A percentile compares a stretch with the other conserved stretches of the same genome.
These are phyloP conservation scores for Heliconius sara DNA, from an alignment of 2,888 invertebrate species.

Conservation along the genomic window DNA sequence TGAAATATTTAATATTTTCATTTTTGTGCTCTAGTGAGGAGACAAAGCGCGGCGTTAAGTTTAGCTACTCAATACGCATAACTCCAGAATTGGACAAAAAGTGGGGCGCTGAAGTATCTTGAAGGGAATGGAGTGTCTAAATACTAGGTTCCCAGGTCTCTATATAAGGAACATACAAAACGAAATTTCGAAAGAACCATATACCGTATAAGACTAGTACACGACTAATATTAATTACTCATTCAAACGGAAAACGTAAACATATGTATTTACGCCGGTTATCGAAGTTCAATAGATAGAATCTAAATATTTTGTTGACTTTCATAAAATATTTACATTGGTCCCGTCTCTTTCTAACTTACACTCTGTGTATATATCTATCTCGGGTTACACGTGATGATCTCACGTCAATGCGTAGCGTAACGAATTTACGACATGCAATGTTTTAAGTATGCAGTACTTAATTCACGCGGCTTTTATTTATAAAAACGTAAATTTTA, in stretches of 20 bases:
- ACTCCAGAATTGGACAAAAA: neutral
- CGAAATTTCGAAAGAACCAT: neutral
- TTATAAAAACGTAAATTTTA: neutral
- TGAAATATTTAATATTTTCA: too few relatives aligned
- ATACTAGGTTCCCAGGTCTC: neutral
- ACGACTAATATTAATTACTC: neutral
- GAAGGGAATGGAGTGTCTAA: neutral
- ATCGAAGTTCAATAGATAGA: slow-evolving; percentile 25
- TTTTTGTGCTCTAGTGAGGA: too few relatives aligned
- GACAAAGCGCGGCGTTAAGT: too few relatives aligned
- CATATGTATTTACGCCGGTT: slow-evolving; percentile 13
- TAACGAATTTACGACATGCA: slow-evolving; percentile 34
- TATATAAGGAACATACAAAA: neutral
- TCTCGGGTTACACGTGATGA: slow-evolving; percentile 20
- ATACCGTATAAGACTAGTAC: neutral
- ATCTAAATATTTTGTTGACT: slow-evolving; percentile 48
- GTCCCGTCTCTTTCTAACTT: slow-evolving; percentile 27
- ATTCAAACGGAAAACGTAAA: slow-evolving; percentile 7
- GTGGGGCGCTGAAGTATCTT: neutral
- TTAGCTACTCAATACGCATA: too few relatives aligned
- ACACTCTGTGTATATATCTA: neutral
- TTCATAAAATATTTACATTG: slow-evolving; percentile 46
- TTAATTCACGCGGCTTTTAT: neutral
- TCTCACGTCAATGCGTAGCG: slow-evolving; percentile 27
- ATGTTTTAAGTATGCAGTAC: slow-evolving; percentile 17